These are phyloP conservation scores for Dolichomitus sp. DNA, from an alignment of 2,888 invertebrate genomes.

Conservation along the genomic window DNA sequence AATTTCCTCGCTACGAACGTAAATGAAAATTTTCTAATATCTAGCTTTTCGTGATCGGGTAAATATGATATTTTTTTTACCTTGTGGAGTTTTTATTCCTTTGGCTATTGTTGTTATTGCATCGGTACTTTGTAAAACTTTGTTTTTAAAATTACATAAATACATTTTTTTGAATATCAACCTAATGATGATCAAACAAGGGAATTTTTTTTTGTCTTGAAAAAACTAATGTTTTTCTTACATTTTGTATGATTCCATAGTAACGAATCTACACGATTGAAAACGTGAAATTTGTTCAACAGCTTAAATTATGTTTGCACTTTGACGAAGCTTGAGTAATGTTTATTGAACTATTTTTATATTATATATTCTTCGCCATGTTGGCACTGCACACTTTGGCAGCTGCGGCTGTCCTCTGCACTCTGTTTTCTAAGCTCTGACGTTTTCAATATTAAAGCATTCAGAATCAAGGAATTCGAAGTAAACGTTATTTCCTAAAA, in stretches of 20 bases:
- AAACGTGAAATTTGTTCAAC: neutral
- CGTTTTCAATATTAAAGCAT: neutral
- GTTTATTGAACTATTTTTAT: neutral
- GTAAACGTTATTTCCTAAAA: neutral
- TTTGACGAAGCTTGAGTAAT: slow-evolving; percentile 76
- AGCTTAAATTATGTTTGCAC: slow-evolving; percentile 51
- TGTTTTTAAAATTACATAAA: too few species aligned
- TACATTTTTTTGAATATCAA: too few species aligned
- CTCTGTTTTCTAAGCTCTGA: slow-evolving; percentile 45
- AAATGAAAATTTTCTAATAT: neutral
- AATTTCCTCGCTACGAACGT: neutral
- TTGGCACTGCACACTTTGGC: slow-evolving; percentile 69
- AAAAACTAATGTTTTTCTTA: too few species aligned
- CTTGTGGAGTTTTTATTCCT: neutral
- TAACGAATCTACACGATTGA: too few species aligned
- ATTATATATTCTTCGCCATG: slow-evolving; percentile 66
- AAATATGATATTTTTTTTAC: neutral
- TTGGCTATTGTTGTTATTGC: too few species aligned
- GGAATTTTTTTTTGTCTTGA: too few species aligned
- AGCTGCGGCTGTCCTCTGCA: slow-evolving; percentile 41
- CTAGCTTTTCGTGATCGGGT: neutral
- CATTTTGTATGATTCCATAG: too few species aligned
- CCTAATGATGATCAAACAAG: too few species aligned
- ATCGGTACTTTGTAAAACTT: too few species aligned
- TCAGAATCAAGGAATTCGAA: neutral